A percentile compares a stretch with the other conserved stretches of the same genome.
phyloP scores from a whole-genome alignment of 2,797 vertebrate species.

The Anomalospiza imberbis region DNA sequence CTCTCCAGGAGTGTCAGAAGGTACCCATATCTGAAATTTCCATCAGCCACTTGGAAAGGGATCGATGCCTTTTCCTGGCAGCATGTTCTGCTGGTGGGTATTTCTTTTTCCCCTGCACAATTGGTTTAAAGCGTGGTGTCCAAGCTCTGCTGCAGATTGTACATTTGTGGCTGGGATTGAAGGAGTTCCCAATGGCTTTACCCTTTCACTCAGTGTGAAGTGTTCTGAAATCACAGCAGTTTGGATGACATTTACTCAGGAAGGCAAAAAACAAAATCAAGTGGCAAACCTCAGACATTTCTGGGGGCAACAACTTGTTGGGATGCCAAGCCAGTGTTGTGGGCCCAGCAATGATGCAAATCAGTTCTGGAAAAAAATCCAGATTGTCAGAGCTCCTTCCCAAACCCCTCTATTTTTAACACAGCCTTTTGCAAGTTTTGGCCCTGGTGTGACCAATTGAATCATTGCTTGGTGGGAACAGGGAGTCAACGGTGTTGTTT shows the following conservation, averaged over 20 bases:
- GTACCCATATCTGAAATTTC: background rate
- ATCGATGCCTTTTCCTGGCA: background rate
- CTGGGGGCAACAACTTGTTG: background rate
- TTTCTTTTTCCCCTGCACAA: background rate
- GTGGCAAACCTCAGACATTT: background rate
- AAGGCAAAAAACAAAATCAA: background rate
- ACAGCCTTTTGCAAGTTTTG: background rate
- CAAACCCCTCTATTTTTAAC: background rate
- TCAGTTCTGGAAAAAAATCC: background rate
- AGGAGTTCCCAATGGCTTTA: background rate
- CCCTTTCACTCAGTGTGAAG: background rate
- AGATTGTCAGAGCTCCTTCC: background rate
- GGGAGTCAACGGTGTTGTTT: background rate
- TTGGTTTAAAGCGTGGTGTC: background rate
- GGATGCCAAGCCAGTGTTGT: background rate
- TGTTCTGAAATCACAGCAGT: background rate
- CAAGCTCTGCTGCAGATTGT: background rate
- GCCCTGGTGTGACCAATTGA: background rate
- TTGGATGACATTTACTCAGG: background rate
- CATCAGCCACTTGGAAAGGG: background rate
- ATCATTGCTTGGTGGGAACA: background rate
- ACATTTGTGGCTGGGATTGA: background rate
- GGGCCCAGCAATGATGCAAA: background rate
- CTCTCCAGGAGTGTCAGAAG: background rate
- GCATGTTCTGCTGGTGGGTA: accelerated